Evolutionary conservation across 2,797 vertebrate genomes (phyloP).

Genomic region (Phalloptychus januarius): DNA sequence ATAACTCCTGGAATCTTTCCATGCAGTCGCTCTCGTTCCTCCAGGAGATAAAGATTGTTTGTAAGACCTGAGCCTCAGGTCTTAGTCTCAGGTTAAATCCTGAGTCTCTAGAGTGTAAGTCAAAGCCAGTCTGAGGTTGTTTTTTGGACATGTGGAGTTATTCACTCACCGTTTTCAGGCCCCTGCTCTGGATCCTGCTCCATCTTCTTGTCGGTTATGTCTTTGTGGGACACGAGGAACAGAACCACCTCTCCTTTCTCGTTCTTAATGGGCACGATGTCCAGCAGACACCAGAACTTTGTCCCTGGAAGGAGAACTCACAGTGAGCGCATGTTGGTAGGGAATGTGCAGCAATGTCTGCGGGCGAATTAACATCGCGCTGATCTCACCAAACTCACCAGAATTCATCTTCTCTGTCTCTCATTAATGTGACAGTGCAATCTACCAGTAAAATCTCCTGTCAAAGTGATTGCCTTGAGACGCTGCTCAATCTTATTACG

Average conservation of each 20-base stretch:
- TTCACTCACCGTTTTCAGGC: slow-evolving; percentile 69
- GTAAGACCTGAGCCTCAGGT: background rate
- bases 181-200: slow-evolving; percentile 78
- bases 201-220: slow-evolving; percentile 85
- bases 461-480: background rate
- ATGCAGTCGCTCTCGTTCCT: background rate
- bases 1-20: background rate
- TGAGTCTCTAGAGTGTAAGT: background rate
- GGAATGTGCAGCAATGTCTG: background rate
- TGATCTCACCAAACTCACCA: background rate
- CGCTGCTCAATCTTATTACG: background rate
- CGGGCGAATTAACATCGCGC: background rate
- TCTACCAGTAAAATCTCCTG: background rate
- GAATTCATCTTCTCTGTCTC: background rate
- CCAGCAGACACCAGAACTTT: slow-evolving; percentile 87
- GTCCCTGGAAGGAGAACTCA: slow-evolving; percentile 69
- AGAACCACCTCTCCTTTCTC: slow-evolving; percentile 87
- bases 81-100: background rate
- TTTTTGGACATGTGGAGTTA: background rate
- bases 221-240: slow-evolving; percentile 87
- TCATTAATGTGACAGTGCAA: background rate
- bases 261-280: slow-evolving; percentile 86
- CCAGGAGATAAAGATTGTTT: background rate
- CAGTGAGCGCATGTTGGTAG: background rate
- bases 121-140: background rate